Base-by-base conservation (phyloP, 2,888 invertebrate species). In the Xestoiulus laeticollis region DNA sequence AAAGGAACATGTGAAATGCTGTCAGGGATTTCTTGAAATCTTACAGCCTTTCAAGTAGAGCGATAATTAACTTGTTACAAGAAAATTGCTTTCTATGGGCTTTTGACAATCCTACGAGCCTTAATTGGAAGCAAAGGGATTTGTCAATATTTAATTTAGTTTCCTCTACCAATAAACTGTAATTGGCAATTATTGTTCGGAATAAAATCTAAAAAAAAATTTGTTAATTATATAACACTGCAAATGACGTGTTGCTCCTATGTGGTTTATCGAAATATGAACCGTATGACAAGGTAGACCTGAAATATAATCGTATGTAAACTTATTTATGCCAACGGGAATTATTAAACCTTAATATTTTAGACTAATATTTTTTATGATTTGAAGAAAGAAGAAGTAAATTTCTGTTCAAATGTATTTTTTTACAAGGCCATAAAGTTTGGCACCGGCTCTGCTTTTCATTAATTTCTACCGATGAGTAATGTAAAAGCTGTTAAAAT, bases 1-100 rank as follows among this genome's bases (percentile, higher is more conserved):
- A 2, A n/a, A 59, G 59, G 4, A 59, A 59, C 59, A 59, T n/a
- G 14, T 2, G 59, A n/a, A 59, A 59, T n/a, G 59, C 59, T 59
- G 59, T n/a, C 8, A 59, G 59, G n/a, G n/a, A 59, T 59, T 59
- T 59, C 12, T 59, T 59, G 59, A 59, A n/a, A 59, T 59, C n/a
- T 22, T 59, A 59, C 59, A 59, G n/a, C 59, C n/a, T n/a, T 5
- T 59, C 59, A 59, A 59, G 59, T 59, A n/a, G 48, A n/a, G n/a
- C 19, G 59, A 59, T 59, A 59, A 59, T 59, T 59, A 59, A 59
- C 59, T 59, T 59, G 59, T n/a, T 59, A 59, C n/a, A 59, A 59
- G 59, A n/a, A n/a, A n/a, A 59, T 19, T 59, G 59, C n/a, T 59
- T 59, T 59, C 59, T 59, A 19, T 59, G 22, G 59, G 0, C n/a